phyloP scores from a whole-genome alignment of 2,888 invertebrate genomes.

The Campoletis raptor region DNA sequence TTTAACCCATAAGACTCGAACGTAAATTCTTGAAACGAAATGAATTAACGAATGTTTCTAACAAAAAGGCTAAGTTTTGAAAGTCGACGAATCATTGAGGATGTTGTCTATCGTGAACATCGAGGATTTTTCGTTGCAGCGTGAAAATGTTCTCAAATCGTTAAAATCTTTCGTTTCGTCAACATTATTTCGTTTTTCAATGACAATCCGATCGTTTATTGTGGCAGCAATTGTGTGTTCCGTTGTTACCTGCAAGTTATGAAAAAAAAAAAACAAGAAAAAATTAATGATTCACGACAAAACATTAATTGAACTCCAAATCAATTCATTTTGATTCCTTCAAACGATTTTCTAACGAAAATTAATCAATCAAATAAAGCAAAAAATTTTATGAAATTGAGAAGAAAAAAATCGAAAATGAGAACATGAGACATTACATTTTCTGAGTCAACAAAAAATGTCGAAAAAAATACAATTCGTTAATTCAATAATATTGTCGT shows the following conservation, averaged over 20 bases:
- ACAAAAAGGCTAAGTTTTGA: conserved; percentile 63
- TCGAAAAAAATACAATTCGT: too few species aligned
- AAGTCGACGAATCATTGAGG: conserved; percentile 73
- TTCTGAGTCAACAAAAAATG: too few species aligned
- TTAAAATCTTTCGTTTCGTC: conserved; percentile 22
- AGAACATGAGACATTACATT: too few species aligned
- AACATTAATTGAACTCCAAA: too few species aligned
- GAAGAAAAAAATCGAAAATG: not conserved
- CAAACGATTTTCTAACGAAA: too few species aligned
- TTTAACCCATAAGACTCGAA: not conserved
- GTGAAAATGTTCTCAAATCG: conserved; percentile 26
- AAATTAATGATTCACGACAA: too few species aligned
- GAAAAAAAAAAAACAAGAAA: not conserved
- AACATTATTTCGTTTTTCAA: conserved; percentile 6
- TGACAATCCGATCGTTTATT: conserved; percentile 35
- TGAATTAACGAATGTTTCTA: not conserved
- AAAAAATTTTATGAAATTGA: not conserved
- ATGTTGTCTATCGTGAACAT: conserved; percentile 81
- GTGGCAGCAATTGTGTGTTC: not conserved
- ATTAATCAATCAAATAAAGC: not conserved
- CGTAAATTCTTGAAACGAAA: not conserved
- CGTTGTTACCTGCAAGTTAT: conserved; percentile 17
- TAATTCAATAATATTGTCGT: too few species aligned
- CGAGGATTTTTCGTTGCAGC: conserved; percentile 73
- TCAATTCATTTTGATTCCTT: too few species aligned